A percentile compares a stretch with the other conserved stretches of the same genome.
phyloP scores from a whole-genome alignment of 2,797 vertebrate species.

The Notolepis coatsorum region DNA sequence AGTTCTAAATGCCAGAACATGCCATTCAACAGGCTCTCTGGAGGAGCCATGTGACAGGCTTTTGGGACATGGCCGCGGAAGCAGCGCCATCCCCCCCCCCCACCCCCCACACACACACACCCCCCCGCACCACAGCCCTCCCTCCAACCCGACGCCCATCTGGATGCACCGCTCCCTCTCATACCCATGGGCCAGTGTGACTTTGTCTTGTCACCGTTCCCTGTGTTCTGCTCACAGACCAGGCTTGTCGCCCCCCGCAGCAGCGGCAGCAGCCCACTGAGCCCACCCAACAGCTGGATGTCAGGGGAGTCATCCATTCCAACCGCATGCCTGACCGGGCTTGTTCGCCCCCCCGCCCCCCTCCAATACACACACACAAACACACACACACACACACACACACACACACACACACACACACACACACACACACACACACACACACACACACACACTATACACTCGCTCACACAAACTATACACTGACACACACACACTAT shows the following conservation, averaged over 20 bases:
- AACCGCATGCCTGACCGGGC: not conserved
- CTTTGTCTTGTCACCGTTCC: conserved; percentile 19
- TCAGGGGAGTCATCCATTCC: not conserved
- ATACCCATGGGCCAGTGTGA: conserved; percentile 5
- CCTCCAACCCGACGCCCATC: conserved; percentile 27
- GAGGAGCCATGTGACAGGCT: conserved; percentile 19
- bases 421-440: not conserved
- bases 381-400: not conserved
- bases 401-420: not conserved
- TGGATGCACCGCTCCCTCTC: conserved; percentile 1
- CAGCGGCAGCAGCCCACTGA: not conserved
- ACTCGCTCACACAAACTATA: not conserved
- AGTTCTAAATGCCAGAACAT: conserved; percentile 17
- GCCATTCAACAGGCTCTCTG: conserved; percentile 17
- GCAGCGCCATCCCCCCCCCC: not conserved
- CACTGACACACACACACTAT: not conserved
- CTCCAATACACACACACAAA: not conserved
- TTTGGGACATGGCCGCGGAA: conserved; percentile 12
- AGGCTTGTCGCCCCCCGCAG: no score
- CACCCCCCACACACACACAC: not conserved
- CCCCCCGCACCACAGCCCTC: not conserved
- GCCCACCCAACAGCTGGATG: conserved; percentile 18
- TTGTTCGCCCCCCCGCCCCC: not conserved
- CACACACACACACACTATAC: not conserved
- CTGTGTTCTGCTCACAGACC: no score